Percentiles rank a stretch among this genome's conserved stretches.
Conservation (phyloP, 1,140 invertebrate species). For the Drosophila sproati region DNA sequence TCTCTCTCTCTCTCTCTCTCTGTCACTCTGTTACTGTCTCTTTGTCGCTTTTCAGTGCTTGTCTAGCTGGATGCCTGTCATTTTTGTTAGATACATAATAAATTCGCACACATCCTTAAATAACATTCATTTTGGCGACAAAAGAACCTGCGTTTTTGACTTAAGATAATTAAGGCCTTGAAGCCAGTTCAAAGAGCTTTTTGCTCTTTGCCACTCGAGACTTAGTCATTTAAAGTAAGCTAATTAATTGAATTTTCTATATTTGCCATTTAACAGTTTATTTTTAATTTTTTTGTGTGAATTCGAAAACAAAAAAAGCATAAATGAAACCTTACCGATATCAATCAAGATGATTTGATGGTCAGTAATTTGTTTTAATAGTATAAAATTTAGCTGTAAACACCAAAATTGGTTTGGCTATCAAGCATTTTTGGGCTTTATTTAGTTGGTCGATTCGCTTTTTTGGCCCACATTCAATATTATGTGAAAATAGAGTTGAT, state of each 20-base stretch:
- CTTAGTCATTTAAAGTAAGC: not conserved
- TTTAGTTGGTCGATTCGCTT: no score
- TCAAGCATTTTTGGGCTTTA: no score
- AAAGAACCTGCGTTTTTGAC: conserved; percentile 18
- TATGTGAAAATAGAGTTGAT: not conserved
- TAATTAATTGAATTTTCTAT: not conserved
- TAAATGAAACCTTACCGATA: not conserved
- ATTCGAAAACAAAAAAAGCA: not conserved
- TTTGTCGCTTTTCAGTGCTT: not conserved
- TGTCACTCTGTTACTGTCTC: not conserved
- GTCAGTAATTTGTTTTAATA: no score
- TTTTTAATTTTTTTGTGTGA: not conserved
- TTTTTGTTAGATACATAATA: conserved; percentile 46
- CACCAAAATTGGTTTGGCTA: no score
- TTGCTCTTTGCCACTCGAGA: not conserved
- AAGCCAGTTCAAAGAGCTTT: conserved; percentile 6
- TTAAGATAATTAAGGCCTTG: conserved; percentile 38
- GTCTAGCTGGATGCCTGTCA: conserved; percentile 14
- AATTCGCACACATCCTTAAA: conserved; percentile 46
- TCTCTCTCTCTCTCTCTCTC: not conserved
- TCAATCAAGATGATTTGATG: no score
- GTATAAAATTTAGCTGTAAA: no score
- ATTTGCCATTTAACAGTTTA: not conserved
- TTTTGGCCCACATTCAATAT: no score
- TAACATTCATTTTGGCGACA: conserved; percentile 40